Evolutionary conservation across 2,888 invertebrate genomes (phyloP).

Genomic region (Hesperia comma): DNA sequence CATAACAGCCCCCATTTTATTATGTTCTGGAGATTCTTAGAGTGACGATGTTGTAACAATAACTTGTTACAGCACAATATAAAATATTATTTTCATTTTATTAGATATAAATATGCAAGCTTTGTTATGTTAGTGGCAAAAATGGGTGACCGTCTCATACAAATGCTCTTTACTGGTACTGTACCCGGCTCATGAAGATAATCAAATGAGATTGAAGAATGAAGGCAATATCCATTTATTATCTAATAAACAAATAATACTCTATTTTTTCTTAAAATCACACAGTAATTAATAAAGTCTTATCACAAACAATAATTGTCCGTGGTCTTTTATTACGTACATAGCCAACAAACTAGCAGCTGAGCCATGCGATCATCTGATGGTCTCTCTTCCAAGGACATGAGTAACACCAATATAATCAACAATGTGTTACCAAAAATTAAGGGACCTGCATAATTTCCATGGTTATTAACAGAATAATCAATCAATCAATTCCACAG

Average conservation of each 20-base stretch:
- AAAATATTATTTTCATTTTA: slow-evolving; percentile 56
- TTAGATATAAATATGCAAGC: slow-evolving; percentile 41
- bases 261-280: slow-evolving; percentile 1
- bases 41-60: slow-evolving; percentile 49
- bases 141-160: slow-evolving; percentile 21
- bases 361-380: too few species aligned
- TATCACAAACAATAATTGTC: neutral
- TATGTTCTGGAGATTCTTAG: slow-evolving; percentile 48
- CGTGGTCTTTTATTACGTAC: neutral
- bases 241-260: slow-evolving; percentile 1
- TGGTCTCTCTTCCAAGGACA: too few species aligned
- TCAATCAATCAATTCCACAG: neutral
- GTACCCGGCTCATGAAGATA: slow-evolving; percentile 26
- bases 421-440: too few species aligned
- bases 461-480: neutral
- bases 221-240: slow-evolving; percentile 16
- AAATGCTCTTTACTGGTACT: slow-evolving; percentile 35
- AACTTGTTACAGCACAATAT: slow-evolving; percentile 46
- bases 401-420: too few species aligned
- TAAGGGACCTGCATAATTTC: too few species aligned
- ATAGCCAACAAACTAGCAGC: too few species aligned
- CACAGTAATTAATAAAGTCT: neutral
- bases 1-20: slow-evolving; percentile 32
- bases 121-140: slow-evolving; percentile 17
- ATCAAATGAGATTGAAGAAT: slow-evolving; percentile 24